Base-by-base conservation (phyloP, 2,888 invertebrate genomes). In the Pediacus dermestoides region DNA sequence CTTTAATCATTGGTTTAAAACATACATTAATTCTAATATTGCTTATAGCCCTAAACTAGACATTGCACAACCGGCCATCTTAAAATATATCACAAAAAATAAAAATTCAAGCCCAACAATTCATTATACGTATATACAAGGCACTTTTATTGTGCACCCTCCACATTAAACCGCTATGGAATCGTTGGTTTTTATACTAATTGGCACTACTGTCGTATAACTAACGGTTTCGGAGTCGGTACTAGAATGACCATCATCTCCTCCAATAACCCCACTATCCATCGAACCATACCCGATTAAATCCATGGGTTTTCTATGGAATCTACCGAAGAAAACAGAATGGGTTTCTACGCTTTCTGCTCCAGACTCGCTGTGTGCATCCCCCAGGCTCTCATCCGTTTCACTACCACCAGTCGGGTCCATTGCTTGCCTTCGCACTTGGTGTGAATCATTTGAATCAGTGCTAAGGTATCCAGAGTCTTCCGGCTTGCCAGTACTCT, bases 381-480 rank as follows among this genome's bases (percentile, higher is more conserved):
- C 88, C 21, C 82, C 82, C 44, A 81, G 77, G n/a, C 82, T 84
- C 61, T 87, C 87, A 44, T 86, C 88, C 44, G 86, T 86, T 58
- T 80, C 86, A 67, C 85, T 79, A 56, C 53, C 74, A 64, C 49
- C 73, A 63, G n/a, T 11, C 22, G 35, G 42, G 9, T 22, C 11
- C 9, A 21, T 58, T 37, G 10, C 55, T 43, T 33, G 56, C 56
- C 37, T 64, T 49, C 16, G 56, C 49, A n/a, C 22, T 48, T 42
- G 26, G 42, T 41, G 10, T 45, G 39, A 77, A 54, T 78, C 77
- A 21, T 75, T 76, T 1, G 88, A 88, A 58, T 89, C 89, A 16
- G 87, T 87, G 62, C 89, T 90, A 39, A 90, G 75, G 59, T 90
- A 90, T 1, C 89, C 90, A 1, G 88, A 87, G 64, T 90, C 90